These are phyloP conservation scores for Gandaritis pyraliata DNA, from an alignment of 2,888 invertebrate genomes.

Conservation along the genomic window DNA sequence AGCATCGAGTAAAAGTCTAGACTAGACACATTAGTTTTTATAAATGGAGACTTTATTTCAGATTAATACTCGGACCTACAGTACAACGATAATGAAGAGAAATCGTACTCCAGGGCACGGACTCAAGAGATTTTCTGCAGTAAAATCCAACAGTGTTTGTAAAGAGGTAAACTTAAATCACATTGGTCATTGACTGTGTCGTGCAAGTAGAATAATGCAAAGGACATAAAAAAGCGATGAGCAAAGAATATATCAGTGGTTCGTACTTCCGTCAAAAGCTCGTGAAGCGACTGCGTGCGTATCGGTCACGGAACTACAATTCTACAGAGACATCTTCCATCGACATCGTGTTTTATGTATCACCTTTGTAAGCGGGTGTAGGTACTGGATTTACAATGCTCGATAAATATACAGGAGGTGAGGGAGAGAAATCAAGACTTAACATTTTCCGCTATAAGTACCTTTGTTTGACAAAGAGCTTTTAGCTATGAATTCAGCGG, in stretches of 20 bases:
- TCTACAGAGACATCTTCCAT: conserved; percentile 42
- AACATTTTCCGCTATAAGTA: conserved; percentile 2
- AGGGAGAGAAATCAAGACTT: conserved; percentile 25
- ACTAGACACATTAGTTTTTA: conserved; percentile 37
- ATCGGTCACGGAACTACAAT: conserved; percentile 59
- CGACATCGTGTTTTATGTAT: conserved; percentile 43
- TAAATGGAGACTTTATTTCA: conserved; percentile 36
- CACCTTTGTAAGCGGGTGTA: conserved; percentile 31
- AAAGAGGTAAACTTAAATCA: background rate
- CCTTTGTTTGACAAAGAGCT: conserved; percentile 8
- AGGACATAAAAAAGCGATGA: conserved; percentile 55
- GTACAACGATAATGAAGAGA: conserved; percentile 30
- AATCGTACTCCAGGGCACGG: conserved; percentile 15
- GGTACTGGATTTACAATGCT: conserved; percentile 25
- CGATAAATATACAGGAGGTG: conserved; percentile 29
- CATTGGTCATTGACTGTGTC: conserved; percentile 16
- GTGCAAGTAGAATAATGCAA: conserved; percentile 38
- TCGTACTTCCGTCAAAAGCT: conserved; percentile 56
- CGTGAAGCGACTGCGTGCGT: conserved; percentile 62
- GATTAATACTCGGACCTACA: conserved; percentile 25
- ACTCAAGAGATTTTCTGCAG: conserved; percentile 13
- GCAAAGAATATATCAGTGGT: conserved; percentile 43
- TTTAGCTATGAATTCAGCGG: background rate
- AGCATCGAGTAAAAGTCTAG: conserved; percentile 36
- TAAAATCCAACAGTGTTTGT: background rate